Evolutionary conservation across 2,888 invertebrate genomes (phyloP), one percentile per base, ranked within the genome.

Genomic region (Hemaris fuciformis): DNA sequence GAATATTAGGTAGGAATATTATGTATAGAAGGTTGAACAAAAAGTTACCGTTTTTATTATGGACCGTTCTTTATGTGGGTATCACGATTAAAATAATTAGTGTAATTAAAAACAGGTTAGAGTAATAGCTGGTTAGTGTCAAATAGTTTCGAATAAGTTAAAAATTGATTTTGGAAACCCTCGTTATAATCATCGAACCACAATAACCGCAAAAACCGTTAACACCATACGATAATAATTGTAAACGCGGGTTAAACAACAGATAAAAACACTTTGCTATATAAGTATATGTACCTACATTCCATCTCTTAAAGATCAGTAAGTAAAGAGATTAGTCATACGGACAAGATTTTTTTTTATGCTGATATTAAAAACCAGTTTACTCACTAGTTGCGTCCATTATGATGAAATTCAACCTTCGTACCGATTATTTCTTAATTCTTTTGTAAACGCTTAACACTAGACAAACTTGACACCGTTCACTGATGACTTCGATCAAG

Each of bases 321-420:
- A 7, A 48, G 3, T 7, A 8, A 23, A 25, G 22, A 27, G 31
- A 31, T 45, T 46, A 46, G 38, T 42, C 25, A 58, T 25, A 53
- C 41, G 59, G 25, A 23, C 27, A 57, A 69, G 65, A 69, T 66
- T 65, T 64, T 63, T 65, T 62, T 67, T 58, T 61, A 61, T 66
- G 45, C 43, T 61, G 66, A 64, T 64, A 57, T 68, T 67, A 66
- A 70, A 72, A 83, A 81, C 80, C 77, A 77, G 80, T 82, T 80
- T 82, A 85, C 91, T 91, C 79, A 91, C 91, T 89, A 72, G 91
- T 91, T 79, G 91, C 91, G 86, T 91, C 91, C 91, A 91, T 91
- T 76, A 72, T 89, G 84, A 80, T 79, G 84, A 88, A 88, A 88
- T 79, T 67, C 77, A 87, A 88, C 88, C 89, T 89, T 89, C 85